Evolutionary conservation across 2,797 vertebrate genomes (phyloP), one percentile per base, ranked within the genome.

Genomic region (Staurois parvus): DNA sequence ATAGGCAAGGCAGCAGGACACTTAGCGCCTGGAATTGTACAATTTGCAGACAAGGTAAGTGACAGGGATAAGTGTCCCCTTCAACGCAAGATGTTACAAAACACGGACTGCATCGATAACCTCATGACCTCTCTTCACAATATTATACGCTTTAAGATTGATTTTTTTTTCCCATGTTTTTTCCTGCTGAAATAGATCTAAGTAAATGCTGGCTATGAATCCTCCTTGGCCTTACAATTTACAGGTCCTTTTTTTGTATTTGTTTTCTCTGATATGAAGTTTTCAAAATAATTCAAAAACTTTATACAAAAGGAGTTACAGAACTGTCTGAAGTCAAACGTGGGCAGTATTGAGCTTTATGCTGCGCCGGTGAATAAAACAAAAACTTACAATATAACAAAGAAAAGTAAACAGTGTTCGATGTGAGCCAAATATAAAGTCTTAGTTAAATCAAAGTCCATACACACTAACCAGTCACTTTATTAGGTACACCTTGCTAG

Each of bases 21-120:
- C 88, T 94, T 90, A 92, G 91, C 62, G 89, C 89, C 89, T 89
- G 91, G 91, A 93, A 93, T 90, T 89, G 90, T 72, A 91, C 88
- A 92, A 93, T 91, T 83, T 83, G 64, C 81, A 76, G 72, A 83
- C 72, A 89, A 76, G 88, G 90, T 89, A 90, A 92, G 79, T 81
- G 69, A 81, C 0, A 89, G 89, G 86, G 77, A 29, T 90, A 93
- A 93, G 91, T 89, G 92, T 90, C 87, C 75, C 89, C 90, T 93
- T 91, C 92, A 92, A 90, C 92, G 91, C 88, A 90, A 90, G 88
- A 87, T 90, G 89, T 91, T 83, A 94, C 90, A 91, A 92, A 93
- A 91, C 84, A 91, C 82, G 88, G 82, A 0, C 17, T 37, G 88
- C 90, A 91, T 84, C 90, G 89, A 88, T 86, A 88, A 93, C 91